Conservation (phyloP, 1,140 invertebrate genomes). For the Neodiprion lecontei region DNA sequence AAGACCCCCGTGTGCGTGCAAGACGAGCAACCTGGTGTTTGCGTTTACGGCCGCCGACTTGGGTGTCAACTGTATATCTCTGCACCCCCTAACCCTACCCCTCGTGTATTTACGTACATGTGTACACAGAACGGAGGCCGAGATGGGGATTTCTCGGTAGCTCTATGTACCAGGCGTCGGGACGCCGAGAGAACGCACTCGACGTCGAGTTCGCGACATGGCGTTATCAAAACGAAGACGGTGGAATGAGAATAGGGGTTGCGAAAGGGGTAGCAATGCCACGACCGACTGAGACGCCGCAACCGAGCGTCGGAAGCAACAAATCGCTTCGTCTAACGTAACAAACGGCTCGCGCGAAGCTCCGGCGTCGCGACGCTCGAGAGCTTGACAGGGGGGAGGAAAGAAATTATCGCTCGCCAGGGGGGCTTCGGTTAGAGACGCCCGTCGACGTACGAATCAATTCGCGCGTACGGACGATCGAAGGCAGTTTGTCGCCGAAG, state of each 20-base stretch:
- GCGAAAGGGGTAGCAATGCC: too few species aligned
- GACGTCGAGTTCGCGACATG: not conserved
- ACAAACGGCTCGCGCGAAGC: constrained; percentile 37
- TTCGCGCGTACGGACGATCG: not conserved
- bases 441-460: not conserved
- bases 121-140: not conserved
- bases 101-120: too few species aligned
- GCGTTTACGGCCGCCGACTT: not conserved
- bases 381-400: too few species aligned
- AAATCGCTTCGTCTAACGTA: constrained; percentile 44
- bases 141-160: not conserved
- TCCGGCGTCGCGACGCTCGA: constrained; percentile 19
- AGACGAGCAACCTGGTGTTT: not conserved
- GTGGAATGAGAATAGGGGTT: too few species aligned
- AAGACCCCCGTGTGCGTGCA: not conserved
- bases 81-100: not conserved
- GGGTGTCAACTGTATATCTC: not conserved
- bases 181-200: not conserved
- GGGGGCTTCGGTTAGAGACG: too few species aligned
- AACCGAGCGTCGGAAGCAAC: constrained; percentile 27
- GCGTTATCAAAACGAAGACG: too few species aligned
- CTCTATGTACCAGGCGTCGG: not conserved
- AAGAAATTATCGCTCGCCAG: too few species aligned
- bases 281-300: not conserved
- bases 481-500: not conserved